Evolutionary conservation across 1,140 invertebrate genomes (phyloP), one percentile per base, ranked within the genome.

Genomic region (Neodiprion virginianus): DNA sequence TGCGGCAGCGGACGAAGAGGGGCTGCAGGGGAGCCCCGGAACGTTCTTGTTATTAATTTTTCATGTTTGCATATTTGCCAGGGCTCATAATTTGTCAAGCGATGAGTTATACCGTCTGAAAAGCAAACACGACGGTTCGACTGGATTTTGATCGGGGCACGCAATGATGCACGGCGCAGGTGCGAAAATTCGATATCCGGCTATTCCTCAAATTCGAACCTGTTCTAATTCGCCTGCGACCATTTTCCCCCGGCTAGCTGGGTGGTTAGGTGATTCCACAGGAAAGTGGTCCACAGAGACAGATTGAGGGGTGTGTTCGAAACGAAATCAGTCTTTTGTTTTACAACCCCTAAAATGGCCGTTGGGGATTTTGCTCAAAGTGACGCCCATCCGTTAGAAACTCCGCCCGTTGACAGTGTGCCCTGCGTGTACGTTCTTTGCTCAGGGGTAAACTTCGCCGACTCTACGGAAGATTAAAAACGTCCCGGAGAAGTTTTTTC

Each of bases 301-400:
- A 81, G 78, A 84, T 81, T 79, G 80, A 82, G 77, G 78, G 82
- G 81, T 81, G 79, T 82, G 76, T 73, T 78, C 28, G 78, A 82
- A 23, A 84, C 81, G 83, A 85, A 86, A 86, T 87, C 84, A 86
- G 80, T 76, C 80, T 78, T 83, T 87, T 87, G 85, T 87, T 82
- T 86, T 83, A 84, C 75, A 78, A 75, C 77, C 28, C 76, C 79
- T 76, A 81, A 85, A 86, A 82, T 80, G 81, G 80, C 81, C 84
- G 81, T 84, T 86, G 80, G 83, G 80, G 78, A 84, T 79, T 80
- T 80, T 53, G 74, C 77, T 71, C 77, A 78, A 83, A 81, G 77
- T 79, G 78, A 82, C 83, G 78, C 79, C 79, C 78, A 84, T 86
- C 85, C 82, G 84, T 21, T 69, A 69, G 40, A 61, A 61, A 61